phyloP scores from a whole-genome alignment of 2,888 invertebrate genomes.

The Lochmaea crataegi region DNA sequence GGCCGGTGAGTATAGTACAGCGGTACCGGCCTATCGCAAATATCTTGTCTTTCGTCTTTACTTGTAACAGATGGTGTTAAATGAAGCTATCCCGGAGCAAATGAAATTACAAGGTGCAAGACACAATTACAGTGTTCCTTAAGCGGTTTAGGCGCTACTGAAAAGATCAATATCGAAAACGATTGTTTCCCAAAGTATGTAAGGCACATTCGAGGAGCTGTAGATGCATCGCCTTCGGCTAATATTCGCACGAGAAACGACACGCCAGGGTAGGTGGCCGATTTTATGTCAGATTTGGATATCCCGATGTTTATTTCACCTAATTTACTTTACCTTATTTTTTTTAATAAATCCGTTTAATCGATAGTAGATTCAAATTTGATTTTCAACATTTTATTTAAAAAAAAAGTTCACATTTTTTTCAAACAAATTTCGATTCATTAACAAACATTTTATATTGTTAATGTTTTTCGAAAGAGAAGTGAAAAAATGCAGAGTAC shows the following conservation, averaged over 20 bases:
- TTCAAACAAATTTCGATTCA: too few species aligned
- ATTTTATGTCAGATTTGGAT: neutral
- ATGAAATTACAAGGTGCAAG: conserved; percentile 60
- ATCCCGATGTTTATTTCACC: neutral
- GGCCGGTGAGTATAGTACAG: neutral
- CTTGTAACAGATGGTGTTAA: conserved; percentile 58
- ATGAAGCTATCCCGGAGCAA: conserved; percentile 59
- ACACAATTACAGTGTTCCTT: conserved; percentile 58
- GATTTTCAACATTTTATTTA: too few species aligned
- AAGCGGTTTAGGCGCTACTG: conserved; percentile 58
- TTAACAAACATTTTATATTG: too few species aligned
- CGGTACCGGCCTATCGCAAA: conserved; percentile 5
- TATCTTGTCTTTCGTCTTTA: neutral
- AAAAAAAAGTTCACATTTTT: too few species aligned
- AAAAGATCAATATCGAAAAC: conserved; percentile 55
- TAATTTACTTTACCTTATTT: neutral
- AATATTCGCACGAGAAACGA: conserved; percentile 12
- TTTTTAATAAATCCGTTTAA: neutral
- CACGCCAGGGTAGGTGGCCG: conserved; percentile 12
- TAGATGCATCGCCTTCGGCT: conserved; percentile 14
- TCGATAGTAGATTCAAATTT: neutral
- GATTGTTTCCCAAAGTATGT: conserved; percentile 57
- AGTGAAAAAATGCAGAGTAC: too few species aligned
- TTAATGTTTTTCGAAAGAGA: too few species aligned
- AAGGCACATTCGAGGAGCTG: conserved; percentile 23